phyloP scores from a whole-genome alignment of 2,113 vertebrate genomes.

The Seriola rivoliana region DNA sequence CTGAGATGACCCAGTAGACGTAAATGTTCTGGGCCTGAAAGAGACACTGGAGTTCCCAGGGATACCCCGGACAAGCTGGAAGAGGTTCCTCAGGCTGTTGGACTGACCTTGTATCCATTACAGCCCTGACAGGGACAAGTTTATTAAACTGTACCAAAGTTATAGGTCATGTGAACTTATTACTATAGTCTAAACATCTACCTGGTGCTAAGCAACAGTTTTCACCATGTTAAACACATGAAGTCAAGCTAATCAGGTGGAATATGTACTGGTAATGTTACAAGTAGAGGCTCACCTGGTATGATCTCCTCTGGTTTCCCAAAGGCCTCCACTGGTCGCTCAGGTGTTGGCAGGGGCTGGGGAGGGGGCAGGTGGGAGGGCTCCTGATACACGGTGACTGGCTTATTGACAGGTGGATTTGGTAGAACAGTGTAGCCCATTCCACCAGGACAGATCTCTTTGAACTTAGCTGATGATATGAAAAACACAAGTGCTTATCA shows the following conservation, averaged over 20 bases:
- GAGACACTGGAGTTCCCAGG: neutral
- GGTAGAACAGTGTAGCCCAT: conserved; percentile 98
- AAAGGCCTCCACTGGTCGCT: conserved; percentile 92
- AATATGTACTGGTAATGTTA: neutral
- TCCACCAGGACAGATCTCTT: conserved; percentile 99
- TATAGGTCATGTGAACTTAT: neutral
- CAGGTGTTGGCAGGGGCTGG: conserved; percentile 90
- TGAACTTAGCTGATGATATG: conserved; percentile 91
- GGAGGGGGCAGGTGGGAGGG: conserved; percentile 87
- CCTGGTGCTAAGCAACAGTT: too few relatives aligned
- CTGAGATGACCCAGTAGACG: neutral
- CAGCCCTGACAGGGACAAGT: neutral
- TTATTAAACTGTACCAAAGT: neutral
- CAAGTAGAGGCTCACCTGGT: conserved; percentile 85
- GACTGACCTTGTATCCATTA: neutral
- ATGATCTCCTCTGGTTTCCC: conserved; percentile 85
- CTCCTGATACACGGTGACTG: conserved; percentile 89
- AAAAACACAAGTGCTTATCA: neutral
- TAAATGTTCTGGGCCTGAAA: neutral
- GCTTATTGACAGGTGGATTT: conserved; percentile 85
- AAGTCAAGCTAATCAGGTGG: neutral
- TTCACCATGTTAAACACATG: neutral
- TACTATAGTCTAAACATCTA: neutral
- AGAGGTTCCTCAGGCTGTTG: neutral
- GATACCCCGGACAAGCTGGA: neutral